Conservation (phyloP, 1,140 invertebrate species). For the Drosophila hydei region DNA sequence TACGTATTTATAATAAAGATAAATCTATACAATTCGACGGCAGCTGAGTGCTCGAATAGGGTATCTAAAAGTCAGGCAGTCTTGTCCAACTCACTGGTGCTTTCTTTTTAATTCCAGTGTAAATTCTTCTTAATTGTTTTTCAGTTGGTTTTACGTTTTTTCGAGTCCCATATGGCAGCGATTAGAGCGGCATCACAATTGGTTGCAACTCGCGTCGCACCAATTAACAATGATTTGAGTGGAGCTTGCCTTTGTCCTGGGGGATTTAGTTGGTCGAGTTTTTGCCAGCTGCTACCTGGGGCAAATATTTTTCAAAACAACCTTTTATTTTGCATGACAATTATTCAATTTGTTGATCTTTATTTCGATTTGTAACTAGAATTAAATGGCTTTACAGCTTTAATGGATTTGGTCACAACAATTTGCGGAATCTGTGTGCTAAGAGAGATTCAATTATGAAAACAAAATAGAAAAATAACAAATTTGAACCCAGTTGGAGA, state of each 20-base stretch:
- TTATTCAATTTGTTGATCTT: neutral
- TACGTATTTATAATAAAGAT: no score
- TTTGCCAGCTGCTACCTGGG: neutral
- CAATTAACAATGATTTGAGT: slow-evolving; percentile 37
- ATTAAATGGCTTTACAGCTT: no score
- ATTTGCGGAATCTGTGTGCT: no score
- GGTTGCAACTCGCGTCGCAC: slow-evolving; percentile 12
- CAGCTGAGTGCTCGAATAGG: no score
- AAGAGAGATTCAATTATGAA: no score
- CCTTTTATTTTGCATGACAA: neutral
- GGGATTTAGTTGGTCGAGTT: neutral
- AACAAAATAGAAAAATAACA: no score
- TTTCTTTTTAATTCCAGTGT: slow-evolving; percentile 26
- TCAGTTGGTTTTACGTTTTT: slow-evolving; percentile 18
- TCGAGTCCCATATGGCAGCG: slow-evolving; percentile 31
- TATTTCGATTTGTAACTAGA: no score
- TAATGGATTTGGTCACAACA: no score
- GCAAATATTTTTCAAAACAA: slow-evolving; percentile 28
- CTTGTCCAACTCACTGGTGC: no score
- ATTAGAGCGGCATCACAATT: slow-evolving; percentile 28
- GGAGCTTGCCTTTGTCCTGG: slow-evolving; percentile 21
- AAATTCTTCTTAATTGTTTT: slow-evolving; percentile 49
- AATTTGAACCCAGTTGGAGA: no score
- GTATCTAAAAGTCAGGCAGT: no score
- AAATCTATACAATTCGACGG: no score